A percentile compares a stretch with the other conserved stretches of the same genome.
These are phyloP conservation scores for Pygmarrhopalites habei DNA, from an alignment of 1,140 invertebrate species.

Conservation along the genomic window DNA sequence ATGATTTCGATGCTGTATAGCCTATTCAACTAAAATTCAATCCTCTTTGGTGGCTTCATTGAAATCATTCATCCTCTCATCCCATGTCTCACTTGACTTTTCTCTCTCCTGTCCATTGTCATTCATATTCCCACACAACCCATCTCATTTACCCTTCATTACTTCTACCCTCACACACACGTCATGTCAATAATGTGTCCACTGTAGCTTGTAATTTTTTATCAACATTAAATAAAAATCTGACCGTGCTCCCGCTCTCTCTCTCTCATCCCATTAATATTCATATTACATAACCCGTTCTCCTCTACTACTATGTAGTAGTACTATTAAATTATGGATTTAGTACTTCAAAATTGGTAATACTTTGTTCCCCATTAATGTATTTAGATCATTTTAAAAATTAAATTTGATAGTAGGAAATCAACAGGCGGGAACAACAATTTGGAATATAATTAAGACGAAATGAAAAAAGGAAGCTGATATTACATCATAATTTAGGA, in stretches of 20 bases:
- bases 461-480: too few relatives aligned
- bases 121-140: neutral
- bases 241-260: neutral
- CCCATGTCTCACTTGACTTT: neutral
- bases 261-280: slow-evolving; percentile 4
- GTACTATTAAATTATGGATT: too few relatives aligned
- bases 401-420: too few relatives aligned
- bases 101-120: neutral
- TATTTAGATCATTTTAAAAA: too few relatives aligned
- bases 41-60: slow-evolving; percentile 1
- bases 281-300: neutral
- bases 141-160: slow-evolving; percentile 7
- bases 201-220: too few relatives aligned
- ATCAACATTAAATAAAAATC: too few relatives aligned
- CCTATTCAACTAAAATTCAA: neutral
- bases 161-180: neutral
- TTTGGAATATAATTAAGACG: too few relatives aligned
- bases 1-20: too few relatives aligned
- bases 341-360: too few relatives aligned
- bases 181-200: slow-evolving; percentile 3
- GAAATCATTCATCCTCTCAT: neutral
- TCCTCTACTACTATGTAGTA: neutral
- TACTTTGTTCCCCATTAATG: too few relatives aligned
- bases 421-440: too few relatives aligned
- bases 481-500: too few relatives aligned